These are phyloP conservation scores for Tauraco hartlaubi DNA, from an alignment of 2,797 vertebrate genomes.

Conservation along the genomic window DNA sequence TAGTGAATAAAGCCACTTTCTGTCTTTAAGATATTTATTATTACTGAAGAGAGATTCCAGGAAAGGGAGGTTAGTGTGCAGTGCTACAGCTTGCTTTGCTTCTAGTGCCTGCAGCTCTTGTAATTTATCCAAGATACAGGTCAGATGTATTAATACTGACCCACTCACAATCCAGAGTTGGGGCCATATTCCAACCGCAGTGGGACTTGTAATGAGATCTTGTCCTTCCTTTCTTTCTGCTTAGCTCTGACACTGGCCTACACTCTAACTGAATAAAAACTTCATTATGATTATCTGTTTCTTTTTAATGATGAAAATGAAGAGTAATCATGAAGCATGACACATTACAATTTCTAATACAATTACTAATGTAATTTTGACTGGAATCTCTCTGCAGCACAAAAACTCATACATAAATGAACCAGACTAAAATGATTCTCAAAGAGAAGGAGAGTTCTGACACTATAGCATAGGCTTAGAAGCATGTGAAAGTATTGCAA, in stretches of 20 bases:
- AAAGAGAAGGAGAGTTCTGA: background rate
- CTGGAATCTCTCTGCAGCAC: background rate
- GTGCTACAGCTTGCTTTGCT: background rate
- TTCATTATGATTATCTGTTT: background rate
- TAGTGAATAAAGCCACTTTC: background rate
- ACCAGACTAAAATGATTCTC: background rate
- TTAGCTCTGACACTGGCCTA: background rate
- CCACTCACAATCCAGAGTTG: rapidly evolving
- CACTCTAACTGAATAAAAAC: background rate
- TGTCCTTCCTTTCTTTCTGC: background rate
- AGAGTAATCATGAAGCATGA: background rate
- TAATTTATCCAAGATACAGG: background rate
- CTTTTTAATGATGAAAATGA: slow-evolving; percentile 19
- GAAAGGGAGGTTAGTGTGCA: background rate
- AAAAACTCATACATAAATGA: background rate
- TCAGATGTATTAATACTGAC: background rate
- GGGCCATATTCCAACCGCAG: rapidly evolving
- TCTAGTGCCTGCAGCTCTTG: background rate
- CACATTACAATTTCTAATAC: background rate
- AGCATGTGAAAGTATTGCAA: background rate
- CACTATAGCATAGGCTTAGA: background rate
- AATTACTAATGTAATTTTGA: background rate
- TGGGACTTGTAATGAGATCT: background rate
- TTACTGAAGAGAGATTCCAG: background rate
- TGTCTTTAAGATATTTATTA: background rate